Evolutionary conservation across 2,888 invertebrate genomes (phyloP), one percentile per base, ranked within the genome.

Genomic region (Microctonus brassicae): DNA sequence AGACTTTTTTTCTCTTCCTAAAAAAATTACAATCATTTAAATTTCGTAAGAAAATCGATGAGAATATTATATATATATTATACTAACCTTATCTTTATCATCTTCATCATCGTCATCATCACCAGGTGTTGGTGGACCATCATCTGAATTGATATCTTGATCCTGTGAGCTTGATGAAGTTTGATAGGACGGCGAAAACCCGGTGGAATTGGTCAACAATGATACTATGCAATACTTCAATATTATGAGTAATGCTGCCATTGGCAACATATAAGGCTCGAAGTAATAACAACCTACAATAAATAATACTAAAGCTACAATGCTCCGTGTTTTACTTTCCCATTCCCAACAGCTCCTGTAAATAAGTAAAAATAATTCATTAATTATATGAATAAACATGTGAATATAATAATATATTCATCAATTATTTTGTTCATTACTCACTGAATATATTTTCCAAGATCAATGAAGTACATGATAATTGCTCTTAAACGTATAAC

Each of bases 1-100:
- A 99, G 90, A 79, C 96, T 95, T 88, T 97, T 97, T 87, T 97
- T 98, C 86, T 97, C 98, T 87, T 98, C 98, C 94, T 95, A 82
- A 74, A 78, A 75, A 13, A 29, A 34, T 17, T 13, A 10, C 10
- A 24, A 29, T 39, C 7, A 29, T 10, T 3, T 2, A 34, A 42
- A 22, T 52, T 17, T 17, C 7, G 4, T 4, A 47, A n/a, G 17
- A 17, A 6, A 4, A 1, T 7, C 1, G n/a, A n/a, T n/a, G n/a
- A n/a, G n/a, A n/a, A n/a, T 7, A 47, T 47, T 47, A 7, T 6
- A 5, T 6, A 5, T 47, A 9, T 7, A 52, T 17, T 26, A 87
- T n/a, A 34, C 7, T 76, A 72, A 93, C 93, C 90, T 95, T 96
- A 84, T 97, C 96, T 82, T 94, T 94, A 81, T 97, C 97, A 73